phyloP scores from a whole-genome alignment of 2,888 invertebrate species.

The Drosophila rubida region DNA sequence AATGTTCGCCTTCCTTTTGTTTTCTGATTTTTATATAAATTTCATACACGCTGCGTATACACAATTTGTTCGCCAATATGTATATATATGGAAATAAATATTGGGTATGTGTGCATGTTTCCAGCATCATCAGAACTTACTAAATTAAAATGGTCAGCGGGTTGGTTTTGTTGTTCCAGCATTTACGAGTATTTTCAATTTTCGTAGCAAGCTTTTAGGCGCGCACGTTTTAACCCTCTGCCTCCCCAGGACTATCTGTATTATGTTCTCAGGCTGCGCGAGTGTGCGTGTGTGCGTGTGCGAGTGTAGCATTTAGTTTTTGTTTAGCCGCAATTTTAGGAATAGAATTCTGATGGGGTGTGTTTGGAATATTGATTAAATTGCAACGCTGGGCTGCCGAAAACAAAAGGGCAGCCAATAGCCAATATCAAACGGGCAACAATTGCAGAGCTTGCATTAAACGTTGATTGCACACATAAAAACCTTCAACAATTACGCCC shows the following conservation, averaged over 20 bases:
- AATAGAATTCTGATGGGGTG: constrained; percentile 34
- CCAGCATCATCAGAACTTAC: constrained; percentile 71
- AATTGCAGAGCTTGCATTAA: constrained; percentile 63
- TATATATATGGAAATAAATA: constrained; percentile 6
- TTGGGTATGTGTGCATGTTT: constrained; percentile 14
- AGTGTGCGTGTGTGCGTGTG: constrained; percentile 7
- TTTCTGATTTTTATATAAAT: constrained; percentile 31
- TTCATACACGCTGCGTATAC: constrained; percentile 19
- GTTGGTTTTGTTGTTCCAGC: constrained; percentile 55
- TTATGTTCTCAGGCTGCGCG: constrained; percentile 8
- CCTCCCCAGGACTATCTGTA: constrained; percentile 26
- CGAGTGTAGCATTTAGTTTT: constrained; percentile 68
- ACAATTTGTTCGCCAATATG: not conserved
- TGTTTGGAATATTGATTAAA: constrained; percentile 76
- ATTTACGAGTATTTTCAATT: constrained; percentile 72
- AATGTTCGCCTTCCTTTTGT: constrained; percentile 12
- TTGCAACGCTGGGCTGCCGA: constrained; percentile 36
- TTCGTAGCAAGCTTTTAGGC: constrained; percentile 67
- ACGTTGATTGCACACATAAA: constrained; percentile 67
- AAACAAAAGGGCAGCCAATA: constrained; percentile 45
- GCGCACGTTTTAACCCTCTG: constrained; percentile 40
- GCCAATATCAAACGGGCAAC: constrained; percentile 42
- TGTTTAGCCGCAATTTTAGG: constrained; percentile 67
- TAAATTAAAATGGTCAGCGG: constrained; percentile 76
- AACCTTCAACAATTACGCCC: constrained; percentile 47